Evolutionary conservation across 2,888 invertebrate genomes (phyloP), one percentile per base, ranked within the genome.

Genomic region (Caenorhabditis sp.): DNA sequence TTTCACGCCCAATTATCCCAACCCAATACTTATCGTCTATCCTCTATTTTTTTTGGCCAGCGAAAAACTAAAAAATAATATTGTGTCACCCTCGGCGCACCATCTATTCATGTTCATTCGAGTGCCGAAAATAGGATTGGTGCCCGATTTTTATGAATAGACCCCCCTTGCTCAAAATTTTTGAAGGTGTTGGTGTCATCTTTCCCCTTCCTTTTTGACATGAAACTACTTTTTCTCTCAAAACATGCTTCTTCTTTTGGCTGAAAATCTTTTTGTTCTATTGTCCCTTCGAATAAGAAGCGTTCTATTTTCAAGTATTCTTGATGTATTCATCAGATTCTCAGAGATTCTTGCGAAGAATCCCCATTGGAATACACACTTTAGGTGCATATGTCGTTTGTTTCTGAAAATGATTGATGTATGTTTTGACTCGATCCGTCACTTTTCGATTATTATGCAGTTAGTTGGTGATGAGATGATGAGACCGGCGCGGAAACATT

Each of bases 341-440:
- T n/a, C n/a, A n/a, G n/a, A n/a, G n/a, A n/a, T n/a, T n/a, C n/a
- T n/a, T n/a, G n/a, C n/a, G 14, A 12, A 14, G 43, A 43, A 17
- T 43, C 43, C 43, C 43, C 14, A 43, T 17, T 17, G 17, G 17
- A 17, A 17, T 17, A 36, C 36, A 8, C 36, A 36, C 10, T 36
- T 36, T 36, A 17, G 12, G 43, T 43, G 12, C 14, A 14, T 14
- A 17, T 43, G 14, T 43, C 43, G 12, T 10, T 10, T 43, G 43
- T 17, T 17, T 17, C 17, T 10, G 43, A 10, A 43, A 43, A 43
- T 43, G 43, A 43, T 43, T 43, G 43, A 43, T 43, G 43, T 43
- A 43, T 43, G 43, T 43, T 43, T 43, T 43, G 43, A 43, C 43
- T 43, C 43, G 43, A 43, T 43, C 43, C 43, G 43, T 43, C 43